These are phyloP conservation scores for Abscondita cerata DNA, from an alignment of 2,888 invertebrate species.

Conservation along the genomic window DNA sequence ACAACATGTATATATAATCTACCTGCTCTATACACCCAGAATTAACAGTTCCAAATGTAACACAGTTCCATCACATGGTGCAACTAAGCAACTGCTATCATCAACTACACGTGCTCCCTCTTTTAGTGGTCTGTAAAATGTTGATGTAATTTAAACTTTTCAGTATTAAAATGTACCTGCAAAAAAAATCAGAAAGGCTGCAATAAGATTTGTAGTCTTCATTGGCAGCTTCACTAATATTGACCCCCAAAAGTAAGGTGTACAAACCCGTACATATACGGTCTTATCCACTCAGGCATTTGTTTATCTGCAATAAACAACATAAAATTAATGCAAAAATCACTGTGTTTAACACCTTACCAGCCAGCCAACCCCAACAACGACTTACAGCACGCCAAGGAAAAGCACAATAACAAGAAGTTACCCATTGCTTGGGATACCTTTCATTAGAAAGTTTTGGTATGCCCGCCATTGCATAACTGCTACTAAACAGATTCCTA, in stretches of 20 bases:
- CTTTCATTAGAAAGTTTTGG: slow-evolving; percentile 47
- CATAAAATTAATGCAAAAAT: background rate
- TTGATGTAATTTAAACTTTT: background rate
- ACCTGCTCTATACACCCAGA: slow-evolving; percentile 91
- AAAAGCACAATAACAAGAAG: slow-evolving; percentile 82
- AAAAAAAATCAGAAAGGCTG: slow-evolving; percentile 89
- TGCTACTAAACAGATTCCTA: slow-evolving; percentile 69
- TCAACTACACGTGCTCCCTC: slow-evolving; percentile 80
- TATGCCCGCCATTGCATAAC: slow-evolving; percentile 63
- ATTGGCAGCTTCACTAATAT: slow-evolving; percentile 82
- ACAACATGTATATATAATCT: background rate
- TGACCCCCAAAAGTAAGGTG: slow-evolving; percentile 80
- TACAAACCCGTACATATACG: slow-evolving; percentile 78
- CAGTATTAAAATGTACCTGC: slow-evolving; percentile 50
- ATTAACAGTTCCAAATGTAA: slow-evolving; percentile 87
- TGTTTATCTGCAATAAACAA: slow-evolving; percentile 61
- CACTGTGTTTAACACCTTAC: slow-evolving; percentile 45
- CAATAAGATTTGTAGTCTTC: slow-evolving; percentile 78
- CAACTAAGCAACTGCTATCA: slow-evolving; percentile 71
- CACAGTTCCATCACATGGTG: slow-evolving; percentile 94
- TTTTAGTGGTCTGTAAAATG: slow-evolving; percentile 68
- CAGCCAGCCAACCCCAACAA: slow-evolving; percentile 88
- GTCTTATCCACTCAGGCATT: slow-evolving; percentile 77
- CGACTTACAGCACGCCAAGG: slow-evolving; percentile 87
- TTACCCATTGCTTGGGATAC: slow-evolving; percentile 61